Base-by-base conservation (phyloP, 1,140 invertebrate genomes). In the Zaprionus inermis region DNA sequence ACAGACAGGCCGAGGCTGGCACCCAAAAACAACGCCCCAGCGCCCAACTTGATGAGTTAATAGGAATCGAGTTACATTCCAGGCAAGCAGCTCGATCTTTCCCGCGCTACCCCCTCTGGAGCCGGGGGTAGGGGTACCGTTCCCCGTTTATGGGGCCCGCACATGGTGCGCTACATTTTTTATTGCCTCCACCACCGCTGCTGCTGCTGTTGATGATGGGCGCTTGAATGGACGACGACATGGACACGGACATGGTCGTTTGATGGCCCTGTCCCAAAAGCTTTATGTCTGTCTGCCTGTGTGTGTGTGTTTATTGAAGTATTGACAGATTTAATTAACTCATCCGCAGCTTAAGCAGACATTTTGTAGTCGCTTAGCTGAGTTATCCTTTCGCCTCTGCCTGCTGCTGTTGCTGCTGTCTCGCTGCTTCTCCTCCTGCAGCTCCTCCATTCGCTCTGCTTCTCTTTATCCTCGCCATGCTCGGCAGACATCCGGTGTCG, bases 241-340 rank as follows among this genome's bases (percentile, higher is more conserved):
- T 84, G 81, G 81, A 81, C 75, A 74, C 73, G 78, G 79, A 74
- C 65, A 81, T 78, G 82, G 71, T 57, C 78, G 75, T 78, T 86
- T 81, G 82, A 85, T 86, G 81, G 55, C 59, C 44, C 64, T 59
- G 52, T 60, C 56, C 65, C 63, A 44, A 38, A 52, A 59, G 30
- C 41, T 63, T 60, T 61, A 34, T 65, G 60, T 44, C 52, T 36
- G 36, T 12, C 76, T 60, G 67, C 18, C n/a, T 28, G 38, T 69
- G 55, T 38, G 64, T 34, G 41, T 67, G 52, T 76, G 64, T 64
- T 59, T 70, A 49, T 71, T 76, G 69, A 65, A 70, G 79, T 91
- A 91, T 91, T 91, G 88, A 91, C 88, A 91, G 88, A 91, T 82
- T 91, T 91, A 91, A 91, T 91, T 91, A 91, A 91, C 88, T 91